Conservation (phyloP, 1,140 invertebrate species). For the Aphidius ervi region DNA sequence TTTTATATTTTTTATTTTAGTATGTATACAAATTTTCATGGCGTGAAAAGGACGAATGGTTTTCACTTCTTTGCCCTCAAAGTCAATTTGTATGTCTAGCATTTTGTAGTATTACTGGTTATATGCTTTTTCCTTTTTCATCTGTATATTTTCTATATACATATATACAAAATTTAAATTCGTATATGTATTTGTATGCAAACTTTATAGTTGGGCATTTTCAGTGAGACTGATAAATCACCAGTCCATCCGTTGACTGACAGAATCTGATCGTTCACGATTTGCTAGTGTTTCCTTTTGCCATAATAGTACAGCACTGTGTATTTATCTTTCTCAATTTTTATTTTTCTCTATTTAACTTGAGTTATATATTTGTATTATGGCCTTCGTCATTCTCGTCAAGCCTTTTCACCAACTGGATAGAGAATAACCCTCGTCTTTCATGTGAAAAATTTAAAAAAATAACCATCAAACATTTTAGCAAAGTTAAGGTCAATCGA, state of each 20-base stretch:
- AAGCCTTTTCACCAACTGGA: neutral
- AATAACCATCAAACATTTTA: neutral
- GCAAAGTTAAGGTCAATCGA: constrained; percentile 24
- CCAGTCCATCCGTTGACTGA: constrained; percentile 24
- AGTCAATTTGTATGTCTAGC: neutral
- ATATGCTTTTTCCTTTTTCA: neutral
- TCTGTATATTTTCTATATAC: neutral
- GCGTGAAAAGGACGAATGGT: constrained; percentile 9
- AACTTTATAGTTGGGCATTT: constrained; percentile 19
- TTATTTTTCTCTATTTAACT: neutral
- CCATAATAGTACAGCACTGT: no score
- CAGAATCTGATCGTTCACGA: constrained; percentile 23
- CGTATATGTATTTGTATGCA: constrained; percentile 19
- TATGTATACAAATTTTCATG: neutral
- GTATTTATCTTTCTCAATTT: constrained; percentile 7
- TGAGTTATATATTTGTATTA: no score
- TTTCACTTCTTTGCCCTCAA: neutral
- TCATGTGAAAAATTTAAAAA: neutral
- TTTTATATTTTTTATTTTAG: neutral
- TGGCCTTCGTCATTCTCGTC: constrained; percentile 3
- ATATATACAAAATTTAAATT: neutral
- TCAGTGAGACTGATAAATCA: constrained; percentile 30
- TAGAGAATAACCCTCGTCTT: constrained; percentile 11
- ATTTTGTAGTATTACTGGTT: neutral
- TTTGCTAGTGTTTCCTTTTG: constrained; percentile 4